These are phyloP conservation scores for Coelopa pilipes DNA, from an alignment of 2,888 invertebrate genomes.

Conservation along the genomic window DNA sequence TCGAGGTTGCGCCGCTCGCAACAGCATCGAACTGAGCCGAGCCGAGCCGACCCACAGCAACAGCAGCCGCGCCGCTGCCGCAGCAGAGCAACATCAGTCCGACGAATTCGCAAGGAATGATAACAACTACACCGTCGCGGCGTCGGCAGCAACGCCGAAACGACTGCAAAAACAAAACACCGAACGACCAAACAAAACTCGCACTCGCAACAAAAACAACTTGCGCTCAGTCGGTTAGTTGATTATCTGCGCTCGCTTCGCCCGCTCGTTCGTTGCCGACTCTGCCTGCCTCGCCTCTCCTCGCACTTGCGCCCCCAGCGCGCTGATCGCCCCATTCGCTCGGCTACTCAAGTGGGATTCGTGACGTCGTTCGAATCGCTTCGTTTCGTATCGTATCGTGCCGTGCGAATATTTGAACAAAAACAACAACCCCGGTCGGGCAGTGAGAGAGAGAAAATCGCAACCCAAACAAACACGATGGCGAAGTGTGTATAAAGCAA, in stretches of 20 bases:
- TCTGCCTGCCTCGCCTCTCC: not conserved
- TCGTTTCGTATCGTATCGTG: constrained; percentile 42
- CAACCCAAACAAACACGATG: constrained; percentile 33
- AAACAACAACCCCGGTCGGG: constrained; percentile 35
- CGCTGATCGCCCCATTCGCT: constrained; percentile 27
- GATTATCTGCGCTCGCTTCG: constrained; percentile 47
- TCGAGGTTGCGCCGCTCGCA: too few species aligned
- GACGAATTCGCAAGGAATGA: not conserved
- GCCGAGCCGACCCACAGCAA: too few species aligned
- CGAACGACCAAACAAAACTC: constrained; percentile 31
- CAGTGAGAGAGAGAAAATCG: constrained; percentile 36
- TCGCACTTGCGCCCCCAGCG: not conserved
- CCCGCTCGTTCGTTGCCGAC: constrained; percentile 43
- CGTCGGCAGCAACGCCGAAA: constrained; percentile 14
- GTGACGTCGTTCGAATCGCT: too few species aligned
- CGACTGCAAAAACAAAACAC: constrained; percentile 15
- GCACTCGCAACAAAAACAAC: constrained; percentile 40
- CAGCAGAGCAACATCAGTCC: not conserved
- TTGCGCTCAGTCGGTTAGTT: constrained; percentile 44
- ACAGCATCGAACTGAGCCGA: too few species aligned
- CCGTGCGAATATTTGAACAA: constrained; percentile 41
- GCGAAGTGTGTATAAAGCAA: constrained; percentile 21
- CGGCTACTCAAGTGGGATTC: constrained; percentile 6
- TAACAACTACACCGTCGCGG: constrained; percentile 17
- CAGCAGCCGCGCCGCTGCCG: not conserved